Conservation (phyloP, 92 coral and sea anemone species). For the Parazoanthus atlanticus region DNA sequence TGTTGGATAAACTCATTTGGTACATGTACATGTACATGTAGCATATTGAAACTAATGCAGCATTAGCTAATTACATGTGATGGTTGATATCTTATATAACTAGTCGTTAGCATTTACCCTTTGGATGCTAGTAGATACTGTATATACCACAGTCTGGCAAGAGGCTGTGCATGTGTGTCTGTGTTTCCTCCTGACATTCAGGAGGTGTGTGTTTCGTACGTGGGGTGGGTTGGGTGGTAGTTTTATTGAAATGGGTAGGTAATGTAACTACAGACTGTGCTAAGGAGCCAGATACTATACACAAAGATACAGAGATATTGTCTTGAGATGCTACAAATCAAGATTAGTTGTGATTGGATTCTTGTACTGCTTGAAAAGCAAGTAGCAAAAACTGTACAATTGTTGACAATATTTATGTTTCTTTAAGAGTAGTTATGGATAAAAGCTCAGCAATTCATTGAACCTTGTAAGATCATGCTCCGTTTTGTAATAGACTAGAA, state of each 20-base stretch:
- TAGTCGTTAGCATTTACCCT: background rate
- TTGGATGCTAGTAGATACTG: background rate
- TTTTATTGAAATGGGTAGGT: background rate
- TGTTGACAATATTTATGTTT: background rate
- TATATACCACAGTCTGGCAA: background rate
- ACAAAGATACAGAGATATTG: background rate
- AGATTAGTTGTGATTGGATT: background rate
- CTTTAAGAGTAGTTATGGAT: background rate
- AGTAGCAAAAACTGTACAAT: background rate
- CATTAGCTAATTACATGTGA: background rate
- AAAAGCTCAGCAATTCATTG: background rate
- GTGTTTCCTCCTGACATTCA: constrained; percentile 36
- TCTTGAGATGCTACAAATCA: background rate
- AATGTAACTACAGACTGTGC: background rate
- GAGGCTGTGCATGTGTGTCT: constrained; percentile 16
- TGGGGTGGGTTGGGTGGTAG: background rate
- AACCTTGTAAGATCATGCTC: background rate
- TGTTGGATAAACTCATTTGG: background rate
- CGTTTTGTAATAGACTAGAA: background rate
- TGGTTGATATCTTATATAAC: constrained; percentile 1
- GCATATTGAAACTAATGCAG: background rate
- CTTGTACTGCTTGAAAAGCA: background rate
- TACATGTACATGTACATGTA: background rate
- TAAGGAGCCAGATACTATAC: background rate
- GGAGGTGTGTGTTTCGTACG: background rate